Evolutionary conservation across 23 tunicate genomes (phyloP).

Genomic region (Ciona savignyi): DNA sequence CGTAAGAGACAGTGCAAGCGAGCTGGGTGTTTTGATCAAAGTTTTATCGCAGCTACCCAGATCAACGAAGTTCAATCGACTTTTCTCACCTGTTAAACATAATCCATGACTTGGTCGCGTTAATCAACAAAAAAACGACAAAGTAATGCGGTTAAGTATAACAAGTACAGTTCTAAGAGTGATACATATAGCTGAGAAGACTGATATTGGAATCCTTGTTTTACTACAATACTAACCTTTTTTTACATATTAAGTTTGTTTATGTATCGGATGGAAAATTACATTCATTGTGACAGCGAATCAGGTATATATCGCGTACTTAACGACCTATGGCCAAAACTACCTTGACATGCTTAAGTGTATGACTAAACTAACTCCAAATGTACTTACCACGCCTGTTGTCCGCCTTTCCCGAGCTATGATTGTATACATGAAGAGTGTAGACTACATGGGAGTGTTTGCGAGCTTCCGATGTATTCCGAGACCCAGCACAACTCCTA

Average conservation of each 20-base stretch:
- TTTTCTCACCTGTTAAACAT: constrained; percentile 20
- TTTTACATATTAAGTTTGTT: too few relatives aligned
- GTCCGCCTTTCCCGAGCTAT: constrained; percentile 22
- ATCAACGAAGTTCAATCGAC: constrained; percentile 81
- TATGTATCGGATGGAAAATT: too few relatives aligned
- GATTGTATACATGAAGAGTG: constrained; percentile 60
- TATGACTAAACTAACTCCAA: constrained; percentile 21
- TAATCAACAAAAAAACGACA: too few relatives aligned
- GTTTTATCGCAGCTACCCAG: constrained; percentile 91
- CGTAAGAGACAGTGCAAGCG: constrained; percentile 75
- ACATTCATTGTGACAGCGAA: too few relatives aligned
- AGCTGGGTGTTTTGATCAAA: constrained; percentile 67
- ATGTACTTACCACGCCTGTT: neutral
- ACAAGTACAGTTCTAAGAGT: too few relatives aligned
- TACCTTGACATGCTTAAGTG: neutral
- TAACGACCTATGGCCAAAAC: neutral
- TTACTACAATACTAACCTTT: too few relatives aligned
- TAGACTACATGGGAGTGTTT: constrained; percentile 72
- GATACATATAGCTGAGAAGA: too few relatives aligned
- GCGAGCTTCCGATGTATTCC: constrained; percentile 51
- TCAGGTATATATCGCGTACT: too few relatives aligned
- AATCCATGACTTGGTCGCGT: too few relatives aligned
- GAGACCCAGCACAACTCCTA: constrained; percentile 46
- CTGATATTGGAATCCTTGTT: too few relatives aligned
- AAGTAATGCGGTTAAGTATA: too few relatives aligned